A percentile compares a stretch with the other conserved stretches of the same genome.
phyloP scores from a whole-genome alignment of 2,113 vertebrate genomes.

The Phasianus colchicus region DNA sequence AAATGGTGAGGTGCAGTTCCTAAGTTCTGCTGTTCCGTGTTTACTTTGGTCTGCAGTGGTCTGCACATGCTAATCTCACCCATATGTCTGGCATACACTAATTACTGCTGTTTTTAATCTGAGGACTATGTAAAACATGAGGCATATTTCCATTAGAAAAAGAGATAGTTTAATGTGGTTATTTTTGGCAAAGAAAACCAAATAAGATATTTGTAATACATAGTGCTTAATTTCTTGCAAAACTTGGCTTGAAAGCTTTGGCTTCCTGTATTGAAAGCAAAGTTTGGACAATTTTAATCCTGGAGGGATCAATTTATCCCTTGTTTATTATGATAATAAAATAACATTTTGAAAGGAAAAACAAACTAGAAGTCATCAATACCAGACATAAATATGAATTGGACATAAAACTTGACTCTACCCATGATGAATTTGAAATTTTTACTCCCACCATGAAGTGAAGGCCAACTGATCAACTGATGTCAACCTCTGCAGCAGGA shows the following conservation, averaged over 20 bases:
- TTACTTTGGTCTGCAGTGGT: conserved; percentile 13
- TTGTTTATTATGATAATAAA: conserved; percentile 48
- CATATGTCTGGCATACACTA: not conserved
- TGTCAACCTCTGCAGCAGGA: not conserved
- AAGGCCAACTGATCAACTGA: not conserved
- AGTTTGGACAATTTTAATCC: conserved; percentile 47
- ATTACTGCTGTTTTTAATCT: not conserved
- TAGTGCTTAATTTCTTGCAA: conserved; percentile 54
- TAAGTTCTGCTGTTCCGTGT: not conserved
- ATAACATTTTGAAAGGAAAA: conserved; percentile 41
- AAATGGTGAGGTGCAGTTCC: not conserved
- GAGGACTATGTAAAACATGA: not conserved
- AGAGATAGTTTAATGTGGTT: not conserved
- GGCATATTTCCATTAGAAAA: not conserved
- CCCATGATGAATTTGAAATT: not conserved
- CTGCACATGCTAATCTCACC: conserved; percentile 12
- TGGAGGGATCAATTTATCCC: conserved; percentile 10
- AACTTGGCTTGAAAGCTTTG: conserved; percentile 45
- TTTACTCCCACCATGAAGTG: not conserved
- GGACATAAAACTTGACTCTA: not conserved
- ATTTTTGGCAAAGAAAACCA: conserved; percentile 52
- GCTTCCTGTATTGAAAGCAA: conserved; percentile 34
- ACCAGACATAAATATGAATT: not conserved
- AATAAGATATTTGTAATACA: conserved; percentile 7
- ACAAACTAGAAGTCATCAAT: conserved; percentile 48